A percentile compares a stretch with the other conserved stretches of the same genome.
These are phyloP conservation scores for Labeo rohita DNA, from an alignment of 2,113 vertebrate species.

Conservation along the genomic window DNA sequence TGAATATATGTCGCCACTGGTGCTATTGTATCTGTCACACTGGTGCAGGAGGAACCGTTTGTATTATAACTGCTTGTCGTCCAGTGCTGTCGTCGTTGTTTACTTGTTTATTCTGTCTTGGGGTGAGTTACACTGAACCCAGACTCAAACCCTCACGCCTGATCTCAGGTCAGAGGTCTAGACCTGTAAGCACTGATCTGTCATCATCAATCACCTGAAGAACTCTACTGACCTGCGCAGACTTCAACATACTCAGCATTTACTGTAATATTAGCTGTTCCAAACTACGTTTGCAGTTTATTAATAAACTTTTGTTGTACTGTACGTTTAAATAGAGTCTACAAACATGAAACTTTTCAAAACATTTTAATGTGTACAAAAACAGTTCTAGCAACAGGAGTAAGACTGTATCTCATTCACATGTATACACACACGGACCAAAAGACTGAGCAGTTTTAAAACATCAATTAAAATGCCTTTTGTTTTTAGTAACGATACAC, in stretches of 20 bases:
- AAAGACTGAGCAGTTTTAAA: neutral
- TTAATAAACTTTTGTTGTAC: slow-evolving; percentile 1
- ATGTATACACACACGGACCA: neutral
- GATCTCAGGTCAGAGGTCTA: neutral
- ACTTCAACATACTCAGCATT: neutral
- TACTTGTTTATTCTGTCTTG: neutral
- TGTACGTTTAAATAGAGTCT: neutral
- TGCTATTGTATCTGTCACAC: slow-evolving; percentile 73
- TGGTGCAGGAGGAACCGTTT: slow-evolving; percentile 10
- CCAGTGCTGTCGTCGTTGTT: neutral
- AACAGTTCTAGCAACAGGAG: neutral
- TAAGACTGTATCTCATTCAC: no score
- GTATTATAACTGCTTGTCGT: neutral
- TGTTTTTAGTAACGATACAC: neutral
- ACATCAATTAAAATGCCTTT: neutral
- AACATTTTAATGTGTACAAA: neutral
- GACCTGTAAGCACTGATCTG: slow-evolving; percentile 7
- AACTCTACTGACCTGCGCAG: neutral
- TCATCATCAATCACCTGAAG: neutral
- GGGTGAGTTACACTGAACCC: neutral
- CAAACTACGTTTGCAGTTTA: neutral
- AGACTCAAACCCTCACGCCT: slow-evolving; percentile 1
- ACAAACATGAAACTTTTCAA: neutral
- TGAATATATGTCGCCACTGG: slow-evolving; percentile 70
- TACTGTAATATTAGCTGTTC: slow-evolving; percentile 5